phyloP scores from a whole-genome alignment of 2,113 vertebrate species.

The Leptobrachium ailaonicum region DNA sequence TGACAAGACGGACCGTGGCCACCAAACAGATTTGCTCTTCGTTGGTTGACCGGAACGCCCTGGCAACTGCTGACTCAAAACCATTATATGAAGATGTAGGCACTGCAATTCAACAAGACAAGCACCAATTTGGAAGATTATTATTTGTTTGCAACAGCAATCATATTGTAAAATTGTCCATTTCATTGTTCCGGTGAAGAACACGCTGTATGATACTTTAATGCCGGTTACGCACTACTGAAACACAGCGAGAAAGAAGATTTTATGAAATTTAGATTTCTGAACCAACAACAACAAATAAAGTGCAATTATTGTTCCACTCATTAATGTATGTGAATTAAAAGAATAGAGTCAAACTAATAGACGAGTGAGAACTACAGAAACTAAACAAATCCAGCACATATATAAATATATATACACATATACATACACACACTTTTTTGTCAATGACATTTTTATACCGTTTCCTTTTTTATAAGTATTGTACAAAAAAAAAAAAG shows the following conservation, averaged over 20 bases:
- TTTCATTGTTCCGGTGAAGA: conserved; percentile 9
- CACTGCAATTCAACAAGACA: conserved; percentile 67
- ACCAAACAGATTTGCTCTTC: conserved; percentile 88
- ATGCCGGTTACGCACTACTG: background rate
- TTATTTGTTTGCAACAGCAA: conserved; percentile 35
- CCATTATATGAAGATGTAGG: conserved; percentile 81
- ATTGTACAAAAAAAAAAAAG: no score
- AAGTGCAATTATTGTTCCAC: no score
- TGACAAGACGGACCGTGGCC: conserved; percentile 83
- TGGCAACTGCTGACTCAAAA: conserved; percentile 71
- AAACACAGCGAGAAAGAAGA: background rate
- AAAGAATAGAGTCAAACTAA: no score
- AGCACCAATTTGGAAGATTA: conserved; percentile 35
- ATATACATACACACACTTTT: no score
- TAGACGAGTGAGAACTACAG: no score
- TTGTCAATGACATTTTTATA: no score
- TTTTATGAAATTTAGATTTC: no score
- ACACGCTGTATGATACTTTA: conserved; percentile 20
- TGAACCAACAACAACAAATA: no score
- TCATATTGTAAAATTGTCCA: conserved; percentile 6
- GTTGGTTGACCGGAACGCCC: conserved; percentile 76
- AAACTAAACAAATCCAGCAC: no score
- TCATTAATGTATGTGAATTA: no score
- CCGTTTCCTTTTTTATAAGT: no score
- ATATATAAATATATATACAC: no score